These are phyloP conservation scores for Malacoraja senta DNA, from an alignment of 2,797 vertebrate species.

Conservation along the genomic window DNA sequence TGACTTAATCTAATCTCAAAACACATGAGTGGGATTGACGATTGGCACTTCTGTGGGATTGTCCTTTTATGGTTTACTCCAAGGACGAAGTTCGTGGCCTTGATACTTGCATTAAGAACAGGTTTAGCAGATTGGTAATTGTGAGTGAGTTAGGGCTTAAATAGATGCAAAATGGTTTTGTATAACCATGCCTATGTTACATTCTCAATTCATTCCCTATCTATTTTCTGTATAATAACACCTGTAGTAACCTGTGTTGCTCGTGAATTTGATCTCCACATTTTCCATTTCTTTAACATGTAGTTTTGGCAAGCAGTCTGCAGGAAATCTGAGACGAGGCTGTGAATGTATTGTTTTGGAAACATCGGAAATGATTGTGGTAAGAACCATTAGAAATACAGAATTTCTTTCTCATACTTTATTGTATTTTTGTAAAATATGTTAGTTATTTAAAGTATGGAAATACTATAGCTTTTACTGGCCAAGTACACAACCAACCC, in stretches of 20 bases:
- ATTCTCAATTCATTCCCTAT: background rate
- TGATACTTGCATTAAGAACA: too few relatives aligned
- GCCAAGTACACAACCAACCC: background rate
- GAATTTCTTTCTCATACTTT: slow-evolving; percentile 36
- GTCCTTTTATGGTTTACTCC: too few relatives aligned
- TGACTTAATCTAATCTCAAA: too few relatives aligned
- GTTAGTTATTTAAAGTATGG: background rate
- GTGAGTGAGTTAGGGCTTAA: too few relatives aligned
- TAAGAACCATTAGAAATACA: slow-evolving; percentile 58
- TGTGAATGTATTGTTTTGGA: slow-evolving; percentile 93
- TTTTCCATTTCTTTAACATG: slow-evolving; percentile 41
- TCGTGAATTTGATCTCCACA: slow-evolving; percentile 3
- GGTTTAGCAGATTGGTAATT: too few relatives aligned
- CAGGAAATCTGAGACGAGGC: slow-evolving; percentile 74
- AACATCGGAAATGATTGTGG: slow-evolving; percentile 98
- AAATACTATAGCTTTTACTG: background rate
- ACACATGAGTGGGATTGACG: too few relatives aligned
- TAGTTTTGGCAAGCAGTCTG: slow-evolving; percentile 93
- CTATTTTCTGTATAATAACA: background rate
- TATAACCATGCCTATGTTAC: background rate
- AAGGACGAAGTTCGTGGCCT: too few relatives aligned
- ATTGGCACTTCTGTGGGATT: too few relatives aligned
- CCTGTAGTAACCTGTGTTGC: background rate
- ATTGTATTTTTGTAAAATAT: slow-evolving; percentile 42
- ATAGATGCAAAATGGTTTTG: background rate